phyloP scores from a whole-genome alignment of 2,113 vertebrate species.

The Mobula hypostoma region DNA sequence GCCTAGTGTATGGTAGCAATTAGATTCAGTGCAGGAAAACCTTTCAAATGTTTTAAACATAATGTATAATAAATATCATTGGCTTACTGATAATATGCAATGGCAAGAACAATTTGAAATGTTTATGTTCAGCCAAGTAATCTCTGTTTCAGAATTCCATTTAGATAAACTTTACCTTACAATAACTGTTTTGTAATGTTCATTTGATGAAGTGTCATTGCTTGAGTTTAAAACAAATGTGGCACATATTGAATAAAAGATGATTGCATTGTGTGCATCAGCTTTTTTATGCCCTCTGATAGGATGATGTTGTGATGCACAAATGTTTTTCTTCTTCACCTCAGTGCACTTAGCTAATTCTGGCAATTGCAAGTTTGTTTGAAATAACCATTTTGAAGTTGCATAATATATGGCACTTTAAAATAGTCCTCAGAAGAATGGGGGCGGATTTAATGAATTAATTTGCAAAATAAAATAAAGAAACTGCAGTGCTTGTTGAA shows the following conservation, averaged over 20 bases:
- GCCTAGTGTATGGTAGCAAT: not conserved
- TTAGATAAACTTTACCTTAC: conserved; percentile 4
- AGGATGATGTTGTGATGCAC: not conserved
- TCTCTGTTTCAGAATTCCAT: not conserved
- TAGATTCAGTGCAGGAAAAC: not conserved
- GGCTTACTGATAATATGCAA: not conserved
- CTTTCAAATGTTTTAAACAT: not conserved
- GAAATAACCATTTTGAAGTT: conserved; percentile 29
- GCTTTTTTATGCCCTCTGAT: conserved; percentile 21
- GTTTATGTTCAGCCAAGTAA: not conserved
- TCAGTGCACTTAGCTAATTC: conserved; percentile 16
- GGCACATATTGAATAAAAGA: conserved; percentile 9
- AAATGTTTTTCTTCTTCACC: not conserved
- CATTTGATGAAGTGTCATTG: conserved; percentile 1
- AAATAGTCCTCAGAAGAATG: not conserved
- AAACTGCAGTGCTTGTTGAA: not conserved
- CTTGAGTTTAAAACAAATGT: conserved; percentile 31
- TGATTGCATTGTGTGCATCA: conserved; percentile 15
- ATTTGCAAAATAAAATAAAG: not conserved
- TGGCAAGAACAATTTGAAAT: conserved; percentile 8
- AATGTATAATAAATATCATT: not conserved
- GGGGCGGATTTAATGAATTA: not conserved
- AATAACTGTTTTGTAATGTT: conserved; percentile 10
- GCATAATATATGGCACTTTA: not conserved
- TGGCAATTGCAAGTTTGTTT: conserved; percentile 17